A percentile compares a stretch with the other conserved stretches of the same genome.
These are phyloP conservation scores for Nesogale talazaci DNA, from an alignment of 2,113 vertebrate species.

Conservation along the genomic window DNA sequence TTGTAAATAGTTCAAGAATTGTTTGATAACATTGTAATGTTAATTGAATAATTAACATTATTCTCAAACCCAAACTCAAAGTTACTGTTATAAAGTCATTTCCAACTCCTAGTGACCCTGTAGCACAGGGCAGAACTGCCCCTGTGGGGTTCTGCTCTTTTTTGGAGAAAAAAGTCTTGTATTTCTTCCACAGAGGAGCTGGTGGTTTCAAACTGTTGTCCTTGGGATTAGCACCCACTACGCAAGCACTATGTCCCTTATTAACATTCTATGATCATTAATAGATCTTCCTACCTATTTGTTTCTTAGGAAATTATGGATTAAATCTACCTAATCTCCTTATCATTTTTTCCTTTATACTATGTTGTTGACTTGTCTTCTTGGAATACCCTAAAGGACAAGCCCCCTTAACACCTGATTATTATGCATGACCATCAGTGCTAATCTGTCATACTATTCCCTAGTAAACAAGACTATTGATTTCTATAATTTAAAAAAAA, in stretches of 20 bases:
- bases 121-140: no score
- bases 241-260: no score
- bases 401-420: conserved; percentile 26
- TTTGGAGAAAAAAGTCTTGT: no score
- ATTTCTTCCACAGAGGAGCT: no score
- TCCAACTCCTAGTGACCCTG: no score
- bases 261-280: conserved; percentile 15
- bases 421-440: neutral
- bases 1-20: no score
- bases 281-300: neutral
- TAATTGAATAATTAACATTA: no score
- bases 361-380: neutral
- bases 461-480: neutral
- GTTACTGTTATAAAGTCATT: no score
- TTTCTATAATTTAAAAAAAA: neutral
- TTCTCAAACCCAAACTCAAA: no score
- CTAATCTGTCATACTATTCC: neutral
- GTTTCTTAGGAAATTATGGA: neutral
- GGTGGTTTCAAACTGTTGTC: no score
- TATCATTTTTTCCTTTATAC: conserved; percentile 22
- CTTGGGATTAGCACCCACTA: no score
- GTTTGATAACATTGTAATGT: conserved; percentile 6
- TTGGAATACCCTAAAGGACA: neutral
- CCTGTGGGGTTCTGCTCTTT: no score
- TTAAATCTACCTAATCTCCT: neutral